Evolutionary conservation across 2,113 vertebrate species (phyloP), one percentile per base, ranked within the genome.

Genomic region (Istiophorus platypterus): DNA sequence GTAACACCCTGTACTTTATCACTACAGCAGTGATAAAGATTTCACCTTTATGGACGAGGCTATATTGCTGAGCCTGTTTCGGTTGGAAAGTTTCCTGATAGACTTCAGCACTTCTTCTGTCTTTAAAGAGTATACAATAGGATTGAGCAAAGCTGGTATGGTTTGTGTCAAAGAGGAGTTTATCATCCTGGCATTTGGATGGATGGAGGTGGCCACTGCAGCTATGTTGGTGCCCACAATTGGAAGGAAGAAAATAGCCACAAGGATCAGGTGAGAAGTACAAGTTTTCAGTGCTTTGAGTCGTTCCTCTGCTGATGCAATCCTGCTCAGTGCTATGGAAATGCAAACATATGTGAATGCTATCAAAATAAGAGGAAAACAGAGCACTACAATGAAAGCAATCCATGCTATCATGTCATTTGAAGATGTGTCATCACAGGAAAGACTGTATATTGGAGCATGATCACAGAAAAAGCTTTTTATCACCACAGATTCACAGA

Each of bases 381-480:
- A 85, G 1, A 82, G 1, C 0, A 88, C 0, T 20, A 49, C 0
- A 61, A 54, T 4, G 0, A 82, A 41, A n/a, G 1, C 24, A 37
- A 72, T 1, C 37, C 18, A 17, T 24, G 34, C 72, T 7, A 78
- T 9, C 15, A 57, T 61, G 2, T 2, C 0, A 75, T 76, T 91
- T 20, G 63, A 41, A 42, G 63, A 64, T 0, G 0, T 29, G 41
- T 86, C 81, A 80, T 91, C 93, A 66, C 93, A 94, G 4, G 92
- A 88, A 27, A 94, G 68, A 20, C 0, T 45, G 73, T 22, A 87
- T 10, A 88, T 1, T 7, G 92, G 91, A 1, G 57, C 84, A 57
- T 94, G 91, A 68, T 94, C 93, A 81, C 93, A 94, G 65, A 79
- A 94, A 82, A 91, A 91, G 34, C 85, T 92, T 14, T 82, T n/a